Evolutionary conservation across 2,888 invertebrate species (phyloP).

Genomic region (Volucella inanis): DNA sequence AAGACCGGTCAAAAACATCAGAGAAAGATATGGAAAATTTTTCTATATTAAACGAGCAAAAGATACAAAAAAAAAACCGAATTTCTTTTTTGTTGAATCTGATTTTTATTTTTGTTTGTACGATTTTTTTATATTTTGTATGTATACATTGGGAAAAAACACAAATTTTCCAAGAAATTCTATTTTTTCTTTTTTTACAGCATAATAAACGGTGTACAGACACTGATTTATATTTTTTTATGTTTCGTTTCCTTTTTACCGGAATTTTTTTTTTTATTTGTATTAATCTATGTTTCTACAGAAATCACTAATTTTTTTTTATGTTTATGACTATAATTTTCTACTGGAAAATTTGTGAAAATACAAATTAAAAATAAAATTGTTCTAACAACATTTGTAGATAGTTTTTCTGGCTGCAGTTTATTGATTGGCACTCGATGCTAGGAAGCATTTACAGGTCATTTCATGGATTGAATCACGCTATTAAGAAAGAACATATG

Average conservation of each 20-base stretch:
- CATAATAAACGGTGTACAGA: constrained; percentile 27
- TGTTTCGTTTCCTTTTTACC: background rate
- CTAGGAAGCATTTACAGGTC: no score
- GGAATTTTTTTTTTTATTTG: background rate
- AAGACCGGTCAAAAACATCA: background rate
- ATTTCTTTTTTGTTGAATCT: background rate
- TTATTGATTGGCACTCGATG: no score
- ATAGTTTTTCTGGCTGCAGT: no score
- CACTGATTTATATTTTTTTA: background rate
- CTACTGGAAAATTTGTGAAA: no score
- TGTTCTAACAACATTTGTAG: no score
- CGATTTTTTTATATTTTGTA: constrained; percentile 2
- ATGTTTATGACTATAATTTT: no score
- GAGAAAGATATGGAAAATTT: no score
- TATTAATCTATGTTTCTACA: no score
- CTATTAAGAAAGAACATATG: no score
- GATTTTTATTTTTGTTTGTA: background rate
- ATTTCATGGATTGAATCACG: no score
- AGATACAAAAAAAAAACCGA: background rate
- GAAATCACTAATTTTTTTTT: background rate
- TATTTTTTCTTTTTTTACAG: constrained; percentile 23
- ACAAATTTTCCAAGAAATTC: constrained; percentile 4
- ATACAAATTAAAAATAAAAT: no score
- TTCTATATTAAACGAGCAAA: background rate
- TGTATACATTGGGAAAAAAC: constrained; percentile 9